phyloP scores from a whole-genome alignment of 2,113 vertebrate species.

The Mola mola region DNA sequence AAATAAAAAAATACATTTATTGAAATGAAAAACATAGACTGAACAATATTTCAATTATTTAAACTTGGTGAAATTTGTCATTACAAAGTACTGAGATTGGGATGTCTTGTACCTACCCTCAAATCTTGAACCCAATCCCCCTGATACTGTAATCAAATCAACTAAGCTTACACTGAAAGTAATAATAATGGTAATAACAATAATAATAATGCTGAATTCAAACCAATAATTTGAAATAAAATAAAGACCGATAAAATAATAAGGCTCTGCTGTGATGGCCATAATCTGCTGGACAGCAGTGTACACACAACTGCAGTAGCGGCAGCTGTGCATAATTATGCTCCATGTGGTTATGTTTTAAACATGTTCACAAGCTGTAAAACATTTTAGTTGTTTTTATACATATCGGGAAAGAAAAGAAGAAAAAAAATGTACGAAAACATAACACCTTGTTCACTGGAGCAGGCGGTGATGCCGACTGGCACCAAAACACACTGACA shows the following conservation, averaged over 20 bases:
- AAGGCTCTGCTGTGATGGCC: slow-evolving; percentile 1
- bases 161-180: too few species aligned
- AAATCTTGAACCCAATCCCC: too few species aligned
- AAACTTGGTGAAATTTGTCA: too few species aligned
- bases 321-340: slow-evolving; percentile 47
- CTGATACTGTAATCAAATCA: too few species aligned
- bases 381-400: slow-evolving; percentile 22
- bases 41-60: too few species aligned
- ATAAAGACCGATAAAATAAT: too few species aligned
- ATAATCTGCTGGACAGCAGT: slow-evolving; percentile 28
- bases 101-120: too few species aligned
- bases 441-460: slow-evolving; percentile 1
- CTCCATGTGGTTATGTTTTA: slow-evolving; percentile 35
- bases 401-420: background rate
- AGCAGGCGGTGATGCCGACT: slow-evolving; percentile 25
- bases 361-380: slow-evolving; percentile 30
- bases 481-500: slow-evolving; percentile 15
- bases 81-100: too few species aligned
- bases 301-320: slow-evolving; percentile 41
- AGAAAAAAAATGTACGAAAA: slow-evolving; percentile 4
- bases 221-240: too few species aligned
- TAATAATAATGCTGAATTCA: slow-evolving; percentile 1
- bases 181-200: too few species aligned
- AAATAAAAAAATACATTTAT: too few species aligned
- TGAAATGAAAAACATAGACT: too few species aligned